phyloP scores from a whole-genome alignment of 2,888 invertebrate species.

The Hirtodrosophila alboralis region DNA sequence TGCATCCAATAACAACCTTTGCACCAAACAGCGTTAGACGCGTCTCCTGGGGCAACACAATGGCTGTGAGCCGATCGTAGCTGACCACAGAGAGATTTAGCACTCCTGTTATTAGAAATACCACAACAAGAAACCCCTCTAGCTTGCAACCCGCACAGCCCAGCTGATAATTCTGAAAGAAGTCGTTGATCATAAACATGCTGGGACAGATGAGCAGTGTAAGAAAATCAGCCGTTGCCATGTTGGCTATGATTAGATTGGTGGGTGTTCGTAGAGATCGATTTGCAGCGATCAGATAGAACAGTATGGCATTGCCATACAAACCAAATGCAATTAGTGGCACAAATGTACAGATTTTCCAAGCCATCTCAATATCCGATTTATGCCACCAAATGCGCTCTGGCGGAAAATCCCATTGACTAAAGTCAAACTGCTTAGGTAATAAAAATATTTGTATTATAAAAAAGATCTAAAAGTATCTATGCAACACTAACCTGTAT shows the following conservation, averaged over 20 bases:
- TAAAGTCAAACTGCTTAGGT: slow-evolving; percentile 83
- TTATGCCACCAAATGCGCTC: slow-evolving; percentile 88
- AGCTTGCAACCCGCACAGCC: slow-evolving; percentile 90
- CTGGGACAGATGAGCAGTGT: slow-evolving; percentile 89
- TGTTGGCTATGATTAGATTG: slow-evolving; percentile 90
- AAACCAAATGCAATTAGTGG: slow-evolving; percentile 88
- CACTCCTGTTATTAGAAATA: slow-evolving; percentile 90
- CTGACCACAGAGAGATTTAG: slow-evolving; percentile 91
- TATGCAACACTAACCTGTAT: slow-evolving; percentile 31
- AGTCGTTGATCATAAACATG: slow-evolving; percentile 90
- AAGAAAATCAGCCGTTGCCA: slow-evolving; percentile 89
- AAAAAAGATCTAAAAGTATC: neutral
- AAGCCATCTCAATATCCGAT: slow-evolving; percentile 86
- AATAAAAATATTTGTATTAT: neutral
- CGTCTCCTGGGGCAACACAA: slow-evolving; percentile 89
- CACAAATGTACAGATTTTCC: slow-evolving; percentile 87
- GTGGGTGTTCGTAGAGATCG: slow-evolving; percentile 88
- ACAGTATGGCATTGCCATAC: slow-evolving; percentile 87
- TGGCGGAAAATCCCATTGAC: slow-evolving; percentile 84
- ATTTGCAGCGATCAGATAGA: slow-evolving; percentile 87
- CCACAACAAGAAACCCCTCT: slow-evolving; percentile 91
- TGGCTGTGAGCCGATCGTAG: slow-evolving; percentile 92
- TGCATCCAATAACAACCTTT: slow-evolving; percentile 87
- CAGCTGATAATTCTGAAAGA: slow-evolving; percentile 91
- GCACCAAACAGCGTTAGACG: slow-evolving; percentile 88